A percentile compares a stretch with the other conserved stretches of the same genome.
Conservation (phyloP, 2,797 vertebrate genomes). For the Eospalax fontanierii region DNA sequence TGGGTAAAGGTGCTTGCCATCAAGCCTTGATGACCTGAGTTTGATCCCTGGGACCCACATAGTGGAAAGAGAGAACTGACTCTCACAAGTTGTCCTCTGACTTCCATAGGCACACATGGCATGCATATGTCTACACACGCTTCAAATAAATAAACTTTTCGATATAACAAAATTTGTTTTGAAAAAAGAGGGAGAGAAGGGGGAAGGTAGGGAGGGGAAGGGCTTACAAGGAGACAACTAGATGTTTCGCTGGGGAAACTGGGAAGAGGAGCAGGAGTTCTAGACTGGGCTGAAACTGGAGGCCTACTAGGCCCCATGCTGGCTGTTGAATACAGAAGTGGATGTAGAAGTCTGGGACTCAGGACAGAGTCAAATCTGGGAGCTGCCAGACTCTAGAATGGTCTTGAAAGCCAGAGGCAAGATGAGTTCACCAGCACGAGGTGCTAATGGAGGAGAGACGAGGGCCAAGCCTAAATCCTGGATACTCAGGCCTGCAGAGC, state of each 20-base stretch:
- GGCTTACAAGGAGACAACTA: neutral
- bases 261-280: too few species aligned
- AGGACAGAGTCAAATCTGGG: neutral
- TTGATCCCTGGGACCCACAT: neutral
- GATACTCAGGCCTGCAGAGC: neutral
- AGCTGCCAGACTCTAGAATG: neutral
- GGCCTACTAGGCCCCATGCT: rapidly evolving
- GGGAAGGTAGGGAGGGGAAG: neutral
- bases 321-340: neutral
- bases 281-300: neutral
- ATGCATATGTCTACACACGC: too few species aligned
- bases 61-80: neutral
- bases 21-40: neutral
- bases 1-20: neutral
- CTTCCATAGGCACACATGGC: neutral
- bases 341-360: neutral
- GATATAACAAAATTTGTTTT: too few species aligned
- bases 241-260: rapidly evolving
- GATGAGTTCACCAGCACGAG: neutral
- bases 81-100: neutral
- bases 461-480: neutral
- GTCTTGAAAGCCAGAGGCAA: neutral
- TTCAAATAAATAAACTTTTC: too few species aligned
- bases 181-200: too few species aligned
- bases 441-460: neutral